Percentiles rank a stretch among this genome's conserved stretches.
These are phyloP conservation scores for Rhinophrynus dorsalis DNA, from an alignment of 2,797 vertebrate genomes.

Conservation along the genomic window DNA sequence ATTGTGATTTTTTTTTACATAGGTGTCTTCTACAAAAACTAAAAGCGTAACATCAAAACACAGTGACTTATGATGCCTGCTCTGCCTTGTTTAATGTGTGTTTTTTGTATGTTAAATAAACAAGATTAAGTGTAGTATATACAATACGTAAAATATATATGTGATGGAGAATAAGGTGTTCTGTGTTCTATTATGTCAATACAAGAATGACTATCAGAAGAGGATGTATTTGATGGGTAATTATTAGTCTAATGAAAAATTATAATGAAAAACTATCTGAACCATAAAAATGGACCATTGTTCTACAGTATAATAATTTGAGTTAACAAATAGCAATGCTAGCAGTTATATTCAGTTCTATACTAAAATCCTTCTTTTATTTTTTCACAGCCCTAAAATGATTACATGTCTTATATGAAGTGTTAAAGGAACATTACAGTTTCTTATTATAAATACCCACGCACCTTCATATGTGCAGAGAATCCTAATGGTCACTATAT, in stretches of 20 bases:
- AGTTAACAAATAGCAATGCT: constrained; percentile 10
- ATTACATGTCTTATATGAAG: constrained; percentile 22
- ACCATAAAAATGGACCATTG: not conserved
- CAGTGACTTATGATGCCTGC: too few species aligned
- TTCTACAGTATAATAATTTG: not conserved
- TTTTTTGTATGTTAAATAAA: not conserved
- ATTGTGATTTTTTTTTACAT: not conserved
- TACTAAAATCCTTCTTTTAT: constrained; percentile 23
- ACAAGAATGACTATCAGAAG: not conserved
- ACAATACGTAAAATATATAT: constrained; percentile 34
- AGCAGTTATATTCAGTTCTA: constrained; percentile 47
- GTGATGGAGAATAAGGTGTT: not conserved
- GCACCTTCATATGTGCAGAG: too few species aligned
- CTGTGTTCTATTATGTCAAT: constrained; percentile 15
- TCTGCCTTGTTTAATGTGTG: not conserved
- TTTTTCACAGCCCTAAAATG: constrained; percentile 50
- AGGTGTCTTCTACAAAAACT: constrained; percentile 8
- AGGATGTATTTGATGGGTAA: not conserved
- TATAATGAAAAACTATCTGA: not conserved
- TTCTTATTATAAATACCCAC: too few species aligned
- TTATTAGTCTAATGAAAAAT: constrained; percentile 5
- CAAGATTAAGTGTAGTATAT: constrained; percentile 21
- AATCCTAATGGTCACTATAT: too few species aligned
- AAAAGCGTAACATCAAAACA: constrained; percentile 5
- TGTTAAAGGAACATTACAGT: too few species aligned